Evolutionary conservation across 2,888 invertebrate species (phyloP), one percentile per base, ranked within the genome.

Genomic region (Cybosia mesomella): DNA sequence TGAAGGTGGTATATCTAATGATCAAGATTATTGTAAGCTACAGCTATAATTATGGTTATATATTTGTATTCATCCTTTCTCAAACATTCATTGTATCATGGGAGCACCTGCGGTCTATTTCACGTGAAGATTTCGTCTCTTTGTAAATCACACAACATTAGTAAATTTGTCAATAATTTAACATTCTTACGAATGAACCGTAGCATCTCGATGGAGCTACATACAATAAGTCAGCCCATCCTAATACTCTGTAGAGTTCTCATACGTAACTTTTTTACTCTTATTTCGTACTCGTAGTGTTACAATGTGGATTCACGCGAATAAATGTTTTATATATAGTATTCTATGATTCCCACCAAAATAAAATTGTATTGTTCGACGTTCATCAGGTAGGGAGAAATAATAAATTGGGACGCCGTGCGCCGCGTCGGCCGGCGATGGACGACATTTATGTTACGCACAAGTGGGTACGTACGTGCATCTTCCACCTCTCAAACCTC

Each of bases 181-280:
- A 64, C 64, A 64, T 53, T 71, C 34, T 74, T 74, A 68, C 68
- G 32, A 67, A 66, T 69, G 58, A 68, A 74, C 76, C 75, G 64
- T 74, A 75, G 72, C 64, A 64, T 71, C 74, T 71, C 68, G 72
- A 76, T 77, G 86, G 49, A 83, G 87, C 87, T 87, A 83, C 78
- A 78, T 71, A 75, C 73, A 68, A 65, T 66, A 64, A 70, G 77
- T 77, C 82, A 79, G 77, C 79, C 80, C 69, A 72, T 70, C 77
- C 78, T 75, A 80, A 76, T 85, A 83, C 73, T 81, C 87, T 88
- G 80, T 85, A 86, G 89, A 87, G 90, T 81, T 86, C 86, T 90
- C 87, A 90, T 92, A 92, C 90, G 90, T 92, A 92, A 65, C 72
- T 85, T 89, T 79, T 89, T 87, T 86, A 87, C 84, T 88, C 85